Evolutionary conservation across 1,140 invertebrate genomes (phyloP).

Genomic region (Bradysia coprophila): DNA sequence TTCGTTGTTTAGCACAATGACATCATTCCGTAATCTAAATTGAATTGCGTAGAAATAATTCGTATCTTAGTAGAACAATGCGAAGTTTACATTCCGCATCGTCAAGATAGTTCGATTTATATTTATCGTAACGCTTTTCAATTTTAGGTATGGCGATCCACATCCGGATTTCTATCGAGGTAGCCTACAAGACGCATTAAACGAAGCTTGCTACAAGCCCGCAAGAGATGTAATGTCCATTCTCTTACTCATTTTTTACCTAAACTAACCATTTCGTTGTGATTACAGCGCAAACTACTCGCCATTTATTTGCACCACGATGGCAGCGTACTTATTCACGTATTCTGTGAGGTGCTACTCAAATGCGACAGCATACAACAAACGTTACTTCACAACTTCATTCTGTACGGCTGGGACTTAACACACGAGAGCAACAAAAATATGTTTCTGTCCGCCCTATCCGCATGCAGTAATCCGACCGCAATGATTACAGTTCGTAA

Average conservation of each 20-base stretch:
- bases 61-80: too few species aligned
- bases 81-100: too few species aligned
- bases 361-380: slow-evolving; percentile 78
- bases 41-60: too few species aligned
- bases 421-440: slow-evolving; percentile 69
- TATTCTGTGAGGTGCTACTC: slow-evolving; percentile 87
- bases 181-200: slow-evolving; percentile 71
- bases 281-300: slow-evolving; percentile 70
- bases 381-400: slow-evolving; percentile 69
- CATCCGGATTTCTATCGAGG: slow-evolving; percentile 83
- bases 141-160: slow-evolving; percentile 47
- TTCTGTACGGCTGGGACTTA: slow-evolving; percentile 91
- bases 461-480: slow-evolving; percentile 38
- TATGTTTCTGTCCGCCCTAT: slow-evolving; percentile 50
- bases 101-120: too few species aligned
- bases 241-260: background rate
- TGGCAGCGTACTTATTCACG: slow-evolving; percentile 78
- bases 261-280: too few species aligned
- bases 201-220: slow-evolving; percentile 64
- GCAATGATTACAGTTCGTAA: slow-evolving; percentile 55
- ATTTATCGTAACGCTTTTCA: too few species aligned
- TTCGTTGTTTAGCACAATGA: too few species aligned
- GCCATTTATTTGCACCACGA: slow-evolving; percentile 92
- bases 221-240: slow-evolving; percentile 59
- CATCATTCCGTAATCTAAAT: too few species aligned